Evolutionary conservation across 2,113 vertebrate genomes (phyloP).

Genomic region (Labeo rohita): DNA sequence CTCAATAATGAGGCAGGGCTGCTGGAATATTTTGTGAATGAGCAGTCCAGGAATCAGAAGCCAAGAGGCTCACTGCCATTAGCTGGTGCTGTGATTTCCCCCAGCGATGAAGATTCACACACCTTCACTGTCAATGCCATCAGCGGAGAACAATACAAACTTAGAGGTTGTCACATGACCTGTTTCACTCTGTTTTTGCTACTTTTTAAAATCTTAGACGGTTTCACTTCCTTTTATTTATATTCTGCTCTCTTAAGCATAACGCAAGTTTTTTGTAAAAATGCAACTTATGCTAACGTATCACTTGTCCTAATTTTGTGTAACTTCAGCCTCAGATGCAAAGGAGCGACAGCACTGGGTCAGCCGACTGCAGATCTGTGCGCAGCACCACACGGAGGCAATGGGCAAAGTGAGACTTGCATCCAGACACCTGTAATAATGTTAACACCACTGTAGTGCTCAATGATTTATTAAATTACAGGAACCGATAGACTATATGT

Average conservation of each 20-base stretch:
- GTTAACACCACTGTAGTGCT: neutral
- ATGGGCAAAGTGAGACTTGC: conserved; percentile 88
- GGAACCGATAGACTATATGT: neutral
- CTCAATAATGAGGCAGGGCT: conserved; percentile 93
- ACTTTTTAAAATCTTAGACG: neutral
- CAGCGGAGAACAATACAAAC: conserved; percentile 97
- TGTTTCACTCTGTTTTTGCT: neutral
- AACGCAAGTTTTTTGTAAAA: neutral
- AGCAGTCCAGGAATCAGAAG: conserved; percentile 91
- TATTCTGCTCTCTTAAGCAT: neutral
- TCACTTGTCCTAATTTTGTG: neutral
- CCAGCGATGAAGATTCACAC: conserved; percentile 97
- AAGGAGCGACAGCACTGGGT: conserved; percentile 99
- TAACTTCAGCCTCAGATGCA: conserved; percentile 85
- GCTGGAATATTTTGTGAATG: conserved; percentile 98
- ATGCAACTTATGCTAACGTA: neutral
- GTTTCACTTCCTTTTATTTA: neutral
- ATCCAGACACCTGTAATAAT: neutral
- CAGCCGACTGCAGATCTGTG: conserved; percentile 96
- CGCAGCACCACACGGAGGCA: conserved; percentile 97
- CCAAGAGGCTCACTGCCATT: conserved; percentile 92
- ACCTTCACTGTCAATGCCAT: conserved; percentile 98
- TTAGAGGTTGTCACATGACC: conserved; percentile 81
- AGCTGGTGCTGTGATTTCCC: conserved; percentile 96
- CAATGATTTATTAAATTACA: neutral